phyloP scores from a whole-genome alignment of 2,797 vertebrate species.

The Heteromormyrus szaboi region DNA sequence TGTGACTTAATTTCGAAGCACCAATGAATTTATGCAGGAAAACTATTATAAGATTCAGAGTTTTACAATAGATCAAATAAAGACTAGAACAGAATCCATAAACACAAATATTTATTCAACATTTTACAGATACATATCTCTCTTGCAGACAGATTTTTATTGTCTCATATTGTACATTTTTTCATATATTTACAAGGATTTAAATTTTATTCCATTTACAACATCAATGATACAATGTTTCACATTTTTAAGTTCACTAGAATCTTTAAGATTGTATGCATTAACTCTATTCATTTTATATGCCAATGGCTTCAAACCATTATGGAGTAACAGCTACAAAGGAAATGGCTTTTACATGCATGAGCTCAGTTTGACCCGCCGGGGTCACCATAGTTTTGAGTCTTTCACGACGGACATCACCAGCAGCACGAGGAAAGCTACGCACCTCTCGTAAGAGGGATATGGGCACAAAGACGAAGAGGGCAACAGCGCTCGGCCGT shows the following conservation, averaged over 20 bases:
- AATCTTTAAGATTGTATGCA: slow-evolving; percentile 39
- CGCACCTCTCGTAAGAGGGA: slow-evolving; percentile 24
- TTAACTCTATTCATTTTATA: slow-evolving; percentile 50
- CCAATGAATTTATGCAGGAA: not conserved
- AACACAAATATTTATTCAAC: slow-evolving; percentile 94
- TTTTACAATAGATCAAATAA: not conserved
- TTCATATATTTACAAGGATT: slow-evolving; percentile 83
- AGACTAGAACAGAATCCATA: slow-evolving; percentile 37
- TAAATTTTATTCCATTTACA: slow-evolving; percentile 81
- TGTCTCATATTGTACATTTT: slow-evolving; percentile 65
- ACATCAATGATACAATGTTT: slow-evolving; percentile 81
- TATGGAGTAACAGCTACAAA: slow-evolving; percentile 67
- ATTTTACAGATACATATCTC: slow-evolving; percentile 74
- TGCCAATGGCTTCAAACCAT: slow-evolving; percentile 71
- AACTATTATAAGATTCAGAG: not conserved
- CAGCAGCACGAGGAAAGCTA: slow-evolving; percentile 3
- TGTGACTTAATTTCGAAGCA: not conserved
- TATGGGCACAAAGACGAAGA: not conserved
- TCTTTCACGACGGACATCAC: slow-evolving; percentile 14
- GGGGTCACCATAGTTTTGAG: slow-evolving; percentile 12
- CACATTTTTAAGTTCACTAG: slow-evolving; percentile 63
- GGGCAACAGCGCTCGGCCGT: not conserved
- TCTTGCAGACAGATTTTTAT: slow-evolving; percentile 72
- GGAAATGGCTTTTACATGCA: slow-evolving; percentile 71
- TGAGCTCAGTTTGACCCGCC: slow-evolving; percentile 56